These are phyloP conservation scores for Machaerirhynchus nigripectus DNA, from an alignment of 2,113 vertebrate species.

Conservation along the genomic window DNA sequence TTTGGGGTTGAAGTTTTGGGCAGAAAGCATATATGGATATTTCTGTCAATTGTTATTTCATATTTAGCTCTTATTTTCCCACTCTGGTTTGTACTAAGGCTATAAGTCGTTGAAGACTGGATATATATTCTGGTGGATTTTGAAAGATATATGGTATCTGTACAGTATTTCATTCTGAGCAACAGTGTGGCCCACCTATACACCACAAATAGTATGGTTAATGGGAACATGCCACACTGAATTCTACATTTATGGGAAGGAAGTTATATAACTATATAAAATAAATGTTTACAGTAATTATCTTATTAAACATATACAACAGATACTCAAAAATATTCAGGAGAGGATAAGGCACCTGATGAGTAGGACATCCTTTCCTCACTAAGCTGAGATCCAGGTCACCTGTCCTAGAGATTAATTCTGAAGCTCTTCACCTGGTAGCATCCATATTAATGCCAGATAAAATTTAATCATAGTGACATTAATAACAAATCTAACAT, in stretches of 20 bases:
- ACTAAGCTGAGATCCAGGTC: constrained; percentile 3
- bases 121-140: background rate
- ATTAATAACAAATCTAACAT: constrained; percentile 55
- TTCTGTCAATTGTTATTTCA: background rate
- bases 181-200: background rate
- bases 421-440: constrained; percentile 6
- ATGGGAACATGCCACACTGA: background rate
- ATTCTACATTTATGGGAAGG: background rate
- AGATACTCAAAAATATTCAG: background rate
- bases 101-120: background rate
- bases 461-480: background rate
- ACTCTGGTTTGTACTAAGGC: background rate
- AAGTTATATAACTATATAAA: background rate
- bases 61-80: background rate
- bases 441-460: constrained; percentile 42
- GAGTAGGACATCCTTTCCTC: background rate
- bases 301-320: background rate
- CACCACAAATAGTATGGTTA: background rate
- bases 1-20: background rate
- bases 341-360: background rate
- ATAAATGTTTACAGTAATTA: background rate
- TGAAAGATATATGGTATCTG: background rate
- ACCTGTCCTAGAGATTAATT: constrained; percentile 7
- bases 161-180: background rate
- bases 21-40: background rate